Evolutionary conservation across 2,888 invertebrate genomes (phyloP), one percentile per base, ranked within the genome.

Genomic region (Chironomus tentans): DNA sequence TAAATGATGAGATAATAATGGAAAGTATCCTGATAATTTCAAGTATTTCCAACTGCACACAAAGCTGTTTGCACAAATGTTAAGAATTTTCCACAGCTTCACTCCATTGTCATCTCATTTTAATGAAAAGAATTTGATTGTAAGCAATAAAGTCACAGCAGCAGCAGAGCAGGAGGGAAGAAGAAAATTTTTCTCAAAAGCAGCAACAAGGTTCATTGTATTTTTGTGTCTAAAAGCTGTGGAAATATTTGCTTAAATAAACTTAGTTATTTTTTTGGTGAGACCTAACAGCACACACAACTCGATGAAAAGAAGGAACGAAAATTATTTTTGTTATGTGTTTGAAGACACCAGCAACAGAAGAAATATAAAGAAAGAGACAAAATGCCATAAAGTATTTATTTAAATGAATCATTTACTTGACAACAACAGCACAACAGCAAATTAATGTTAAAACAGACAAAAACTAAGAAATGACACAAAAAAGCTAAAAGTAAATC

Each of bases 161-260:
- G 50, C 13, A 50, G 50, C 50, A 50, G 50, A n/a, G n/a, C 28
- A 4, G 28, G 28, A 28, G 28, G 28, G n/a, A 48, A 10, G 62
- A 62, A 62, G 10, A 21, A 18, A 62, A 62, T 21, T 62, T 62
- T 62, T 62, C 62, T 62, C 62, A 21, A 18, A 38, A 38, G 38
- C 38, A 38, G 21, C 62, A 62, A 62, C 18, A 62, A 22, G 22
- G 47, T 70, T 70, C 70, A 70, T 48, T 70, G 70, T 62, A 22
- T 21, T 22, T 18, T 38, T 38, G 38, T 38, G 38, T 38, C 10
- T 68, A n/a, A 70, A 70, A 70, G 48, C 70, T 70, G 70, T 70
- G 46, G 48, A 70, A 70, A 70, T 50, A 70, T 70, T 70, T 70
- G 70, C 70, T 50, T 70, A 70, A 70, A 50, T 22, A 70, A 70